Conservation (phyloP, 2,797 vertebrate genomes). For the Lacerta agilis region DNA sequence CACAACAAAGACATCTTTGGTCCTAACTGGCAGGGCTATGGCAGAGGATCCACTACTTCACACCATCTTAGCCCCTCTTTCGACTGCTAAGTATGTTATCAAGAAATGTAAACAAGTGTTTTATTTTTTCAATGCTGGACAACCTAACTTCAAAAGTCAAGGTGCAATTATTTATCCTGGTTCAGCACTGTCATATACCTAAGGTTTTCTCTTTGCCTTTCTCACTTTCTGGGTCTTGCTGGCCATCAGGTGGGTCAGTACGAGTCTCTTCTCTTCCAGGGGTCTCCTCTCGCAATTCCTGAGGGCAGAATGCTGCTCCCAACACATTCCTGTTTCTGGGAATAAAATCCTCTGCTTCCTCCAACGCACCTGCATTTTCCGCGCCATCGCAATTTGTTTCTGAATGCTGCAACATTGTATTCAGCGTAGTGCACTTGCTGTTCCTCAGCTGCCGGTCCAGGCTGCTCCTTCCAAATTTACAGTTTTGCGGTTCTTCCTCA, state of each 20-base stretch:
- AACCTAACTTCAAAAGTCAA: not conserved
- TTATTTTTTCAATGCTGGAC: not conserved
- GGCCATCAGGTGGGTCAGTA: constrained; percentile 86
- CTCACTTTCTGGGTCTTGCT: constrained; percentile 85
- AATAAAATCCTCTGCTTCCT: constrained; percentile 63
- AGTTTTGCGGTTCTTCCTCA: constrained; percentile 84
- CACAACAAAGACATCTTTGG: too few species aligned
- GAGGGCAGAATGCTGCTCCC: constrained; percentile 68
- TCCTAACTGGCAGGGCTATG: too few species aligned
- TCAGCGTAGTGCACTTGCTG: constrained; percentile 73
- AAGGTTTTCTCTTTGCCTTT: constrained; percentile 81
- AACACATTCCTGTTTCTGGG: constrained; percentile 63
- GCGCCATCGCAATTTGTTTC: constrained; percentile 65
- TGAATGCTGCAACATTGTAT: constrained; percentile 52
- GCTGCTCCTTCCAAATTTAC: constrained; percentile 77
- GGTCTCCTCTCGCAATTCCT: constrained; percentile 86
- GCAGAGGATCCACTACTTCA: too few species aligned
- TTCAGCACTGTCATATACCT: constrained; percentile 66
- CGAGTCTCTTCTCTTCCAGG: constrained; percentile 89
- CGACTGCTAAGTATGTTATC: not conserved
- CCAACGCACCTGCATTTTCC: constrained; percentile 26
- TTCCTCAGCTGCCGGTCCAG: constrained; percentile 77
- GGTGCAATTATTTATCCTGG: not conserved
- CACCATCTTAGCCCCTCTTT: too few species aligned
- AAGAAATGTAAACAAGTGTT: not conserved